Evolutionary conservation across 2,888 invertebrate genomes (phyloP), one percentile per base, ranked within the genome.

Genomic region (Leuctra nigra): DNA sequence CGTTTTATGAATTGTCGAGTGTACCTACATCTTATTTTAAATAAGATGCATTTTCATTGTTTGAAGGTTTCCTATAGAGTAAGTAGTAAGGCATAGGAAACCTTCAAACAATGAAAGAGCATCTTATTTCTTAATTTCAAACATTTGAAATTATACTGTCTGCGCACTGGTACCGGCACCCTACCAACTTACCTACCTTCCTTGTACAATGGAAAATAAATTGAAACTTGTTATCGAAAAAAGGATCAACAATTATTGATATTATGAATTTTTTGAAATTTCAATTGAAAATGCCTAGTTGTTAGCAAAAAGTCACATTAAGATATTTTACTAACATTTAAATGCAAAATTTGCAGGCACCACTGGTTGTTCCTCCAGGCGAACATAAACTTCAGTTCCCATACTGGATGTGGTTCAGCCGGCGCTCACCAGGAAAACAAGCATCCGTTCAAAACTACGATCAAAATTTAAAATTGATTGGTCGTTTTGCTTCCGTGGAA

Each of bases 371-470:
- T 69, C 87, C 84, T 59, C 83, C 86, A 61, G 84, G 87, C 64
- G 93, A 96, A 74, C 95, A 97, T 73, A 87, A 87, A 72, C 77
- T 97, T 67, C 94, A 97, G 73, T 92, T 90, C 75, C 84, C 87
- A 63, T 97, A 96, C 73, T 92, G 92, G 75, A 79, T 96, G 72
- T 97, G 96, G 96, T 93, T 84, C 72, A 86, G 81, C 69, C 76
- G 76, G 66, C 75, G 77, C 70, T 77, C 76, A 61, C 77, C 77
- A 59, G 80, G 81, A 6, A 83, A 82, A 71, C 76, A 78, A 63
- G 65, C 66, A 54, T 76, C 77, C 59, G 71, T 75, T 61, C 76
- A 77, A 63, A 76, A 73, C 65, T 84, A 81, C 65, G 82, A 84
- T 64, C 86, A 91, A 77, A 89, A 92, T 69, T 80, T 97, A 68